Evolutionary conservation across 2,113 vertebrate species (phyloP).

Genomic region (Ciconia stormi): DNA sequence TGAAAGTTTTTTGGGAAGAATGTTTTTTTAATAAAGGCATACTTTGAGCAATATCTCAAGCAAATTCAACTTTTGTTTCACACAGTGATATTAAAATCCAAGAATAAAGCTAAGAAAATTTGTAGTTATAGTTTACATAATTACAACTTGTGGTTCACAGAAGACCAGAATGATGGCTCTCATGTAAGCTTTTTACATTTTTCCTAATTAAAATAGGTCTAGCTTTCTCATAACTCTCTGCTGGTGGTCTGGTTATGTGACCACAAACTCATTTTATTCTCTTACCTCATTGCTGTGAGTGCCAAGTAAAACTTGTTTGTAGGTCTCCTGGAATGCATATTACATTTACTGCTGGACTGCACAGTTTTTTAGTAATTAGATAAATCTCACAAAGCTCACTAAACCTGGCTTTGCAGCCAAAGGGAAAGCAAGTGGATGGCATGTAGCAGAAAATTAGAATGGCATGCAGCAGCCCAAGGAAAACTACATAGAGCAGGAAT

Average conservation of each 20-base stretch:
- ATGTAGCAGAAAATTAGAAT: constrained; percentile 42
- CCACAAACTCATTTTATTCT: constrained; percentile 51
- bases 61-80: not conserved
- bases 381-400: not conserved
- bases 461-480: constrained; percentile 24
- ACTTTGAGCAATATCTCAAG: not conserved
- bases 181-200: constrained; percentile 29
- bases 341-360: constrained; percentile 39
- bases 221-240: constrained; percentile 46
- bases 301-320: constrained; percentile 57
- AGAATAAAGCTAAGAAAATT: constrained; percentile 18
- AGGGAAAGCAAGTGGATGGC: not conserved
- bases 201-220: constrained; percentile 11
- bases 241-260: constrained; percentile 52
- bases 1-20: not conserved
- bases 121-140: not conserved
- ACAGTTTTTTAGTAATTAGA: constrained; percentile 29
- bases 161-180: constrained; percentile 1
- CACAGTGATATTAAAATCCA: not conserved
- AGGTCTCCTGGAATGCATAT: constrained; percentile 50
- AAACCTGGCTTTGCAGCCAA: constrained; percentile 25
- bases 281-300: constrained; percentile 61
- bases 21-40: not conserved
- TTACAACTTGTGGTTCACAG: not conserved
- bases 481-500: not conserved